Evolutionary conservation across 2,888 invertebrate species (phyloP), one percentile per base, ranked within the genome.

Genomic region (Latrodectus elegans): DNA sequence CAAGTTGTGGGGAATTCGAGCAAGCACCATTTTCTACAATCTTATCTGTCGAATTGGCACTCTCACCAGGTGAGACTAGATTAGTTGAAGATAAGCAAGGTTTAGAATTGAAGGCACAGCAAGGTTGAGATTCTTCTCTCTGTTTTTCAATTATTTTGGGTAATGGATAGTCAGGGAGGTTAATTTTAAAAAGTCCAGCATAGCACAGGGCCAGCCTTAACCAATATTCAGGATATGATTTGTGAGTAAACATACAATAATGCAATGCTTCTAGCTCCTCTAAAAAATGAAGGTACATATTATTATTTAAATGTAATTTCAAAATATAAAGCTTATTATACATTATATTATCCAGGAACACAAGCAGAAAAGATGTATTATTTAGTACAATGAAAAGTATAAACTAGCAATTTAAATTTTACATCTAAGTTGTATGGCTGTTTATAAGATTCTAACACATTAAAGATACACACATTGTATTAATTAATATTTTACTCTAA

Each of bases 261-360:
- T 88, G 87, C 8, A 88, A 67, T 52, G 82, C 87, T 52, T 88
- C 87, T 6, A 88, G 74, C 67, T 88, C 87, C 60, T 82, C 87
- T 88, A 60, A 8, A 88, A 78, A 55, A 17, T 22, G 17, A 64
- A 26, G 55, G 64, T 6, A 38, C 38, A 38, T 38, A 6, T 38
- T 6, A 38, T 3, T 38, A 38, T 4, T 38, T 38, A 38, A 38
- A 22, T 3, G 38, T 38, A 38, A 38, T 38, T 6, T 38, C 38
- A 38, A 38, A 38, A 38, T 38, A 38, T 6, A 38, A 38, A 6
- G 38, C 38, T 38, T 38, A 38, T 38, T 38, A 38, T 4, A 38
- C 38, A 38, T 38, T 38, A 38, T 38, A 4, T 38, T 38, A 38
- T 6, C 38, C 38, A 38, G 4, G 38, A 6, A 38, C 4, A 6